Conservation (phyloP, 2,888 invertebrate species). For the Latrodectus hesperus region DNA sequence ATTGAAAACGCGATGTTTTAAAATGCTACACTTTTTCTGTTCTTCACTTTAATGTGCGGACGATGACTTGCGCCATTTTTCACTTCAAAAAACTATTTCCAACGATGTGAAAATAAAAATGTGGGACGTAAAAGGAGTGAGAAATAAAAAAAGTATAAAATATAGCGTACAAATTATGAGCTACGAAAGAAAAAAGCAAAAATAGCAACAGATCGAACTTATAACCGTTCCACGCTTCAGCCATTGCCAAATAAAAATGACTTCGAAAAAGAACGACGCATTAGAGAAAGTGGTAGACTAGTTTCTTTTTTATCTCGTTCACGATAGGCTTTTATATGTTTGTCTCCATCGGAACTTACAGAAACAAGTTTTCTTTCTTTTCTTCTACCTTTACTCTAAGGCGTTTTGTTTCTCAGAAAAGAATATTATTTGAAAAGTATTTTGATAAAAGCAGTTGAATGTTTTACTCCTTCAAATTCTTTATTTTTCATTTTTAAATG, state of each 20-base stretch:
- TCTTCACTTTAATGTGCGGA: no score
- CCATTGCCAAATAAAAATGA: slow-evolving; percentile 25
- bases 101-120: no score
- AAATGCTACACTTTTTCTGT: no score
- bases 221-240: slow-evolving; percentile 35
- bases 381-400: neutral
- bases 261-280: slow-evolving; percentile 9
- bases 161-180: slow-evolving; percentile 45
- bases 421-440: slow-evolving; percentile 40
- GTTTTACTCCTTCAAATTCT: slow-evolving; percentile 25
- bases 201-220: slow-evolving; percentile 49
- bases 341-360: slow-evolving; percentile 17
- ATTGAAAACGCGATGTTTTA: no score
- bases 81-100: no score
- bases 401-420: slow-evolving; percentile 24
- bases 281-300: slow-evolving; percentile 36
- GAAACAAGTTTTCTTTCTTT: slow-evolving; percentile 15
- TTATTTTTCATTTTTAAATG: slow-evolving; percentile 10
- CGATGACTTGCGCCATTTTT: no score
- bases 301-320: slow-evolving; percentile 7
- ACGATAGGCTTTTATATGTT: slow-evolving; percentile 18
- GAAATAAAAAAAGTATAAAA: slow-evolving; percentile 24
- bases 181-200: slow-evolving; percentile 29
- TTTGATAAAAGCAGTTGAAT: slow-evolving; percentile 39
- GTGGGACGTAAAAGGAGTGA: slow-evolving; percentile 3